Conservation (phyloP, 2,888 invertebrate species). For the Tetragonula carbonaria region DNA sequence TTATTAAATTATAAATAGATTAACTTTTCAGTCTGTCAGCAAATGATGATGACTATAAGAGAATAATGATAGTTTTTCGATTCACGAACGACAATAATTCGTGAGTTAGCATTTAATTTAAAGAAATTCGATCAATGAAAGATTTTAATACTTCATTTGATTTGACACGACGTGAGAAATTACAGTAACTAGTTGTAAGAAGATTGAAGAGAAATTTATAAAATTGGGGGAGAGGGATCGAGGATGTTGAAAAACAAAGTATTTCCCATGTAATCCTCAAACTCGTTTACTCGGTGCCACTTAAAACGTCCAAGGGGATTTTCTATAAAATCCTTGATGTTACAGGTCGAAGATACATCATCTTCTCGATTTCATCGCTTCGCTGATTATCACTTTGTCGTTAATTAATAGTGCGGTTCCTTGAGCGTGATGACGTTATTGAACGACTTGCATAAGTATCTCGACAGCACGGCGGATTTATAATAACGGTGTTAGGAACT, state of each 20-base stretch:
- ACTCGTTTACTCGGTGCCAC: neutral
- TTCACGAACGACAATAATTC: no score
- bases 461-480: neutral
- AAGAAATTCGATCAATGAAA: no score
- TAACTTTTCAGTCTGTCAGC: no score
- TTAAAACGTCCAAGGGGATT: constrained; percentile 11
- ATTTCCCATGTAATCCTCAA: neutral
- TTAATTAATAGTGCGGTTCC: neutral
- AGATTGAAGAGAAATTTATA: no score
- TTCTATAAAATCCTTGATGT: neutral
- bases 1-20: no score
- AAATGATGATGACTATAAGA: no score
- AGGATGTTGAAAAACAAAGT: neutral
- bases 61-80: no score
- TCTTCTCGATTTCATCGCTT: constrained; percentile 1
- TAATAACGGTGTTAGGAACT: neutral
- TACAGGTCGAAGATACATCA: neutral
- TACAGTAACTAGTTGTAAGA: no score
- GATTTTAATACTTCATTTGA: no score
- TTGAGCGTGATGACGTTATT: neutral
- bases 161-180: no score
- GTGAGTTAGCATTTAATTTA: no score
- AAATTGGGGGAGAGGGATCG: neutral
- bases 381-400: neutral
- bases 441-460: neutral